Base-by-base conservation (phyloP, 92 coral and sea anemone species). In the Epizoanthus rinbou region DNA sequence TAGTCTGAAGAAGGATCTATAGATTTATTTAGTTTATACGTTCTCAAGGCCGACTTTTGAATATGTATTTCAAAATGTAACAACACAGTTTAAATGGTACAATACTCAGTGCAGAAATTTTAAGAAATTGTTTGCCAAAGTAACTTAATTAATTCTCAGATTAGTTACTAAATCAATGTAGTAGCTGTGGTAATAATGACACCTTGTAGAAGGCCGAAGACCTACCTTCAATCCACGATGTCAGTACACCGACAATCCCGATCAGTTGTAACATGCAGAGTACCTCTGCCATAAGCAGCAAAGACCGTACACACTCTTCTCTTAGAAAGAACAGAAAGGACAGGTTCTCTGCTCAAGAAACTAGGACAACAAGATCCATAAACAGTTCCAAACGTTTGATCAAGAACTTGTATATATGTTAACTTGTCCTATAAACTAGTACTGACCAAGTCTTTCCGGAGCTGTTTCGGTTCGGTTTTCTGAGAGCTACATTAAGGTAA, bases 151-250 rank as follows among this genome's bases (percentile, higher is more conserved):
- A 28, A 0, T 31, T 33, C 4, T 33, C 28, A 28, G 31, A 19
- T 19, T 6, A 28, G 2, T 28, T 67, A 67, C 14, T 23, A 24
- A 65, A 33, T 33, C 8, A 2, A 28, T 18, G 1, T 65, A 2
- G 14, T 28, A 18, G 2, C 31, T 28, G 2, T 28, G 2, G 31
- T 3, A 31, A 28, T 28, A 3, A n/a, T 2, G 16, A 25, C 3
- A 8, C 3, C 19, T 67, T 41, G 28, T 4, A n/a, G 19, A 67
- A 33, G 73, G 17, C 3, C 8, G 22, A 67, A 14, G 8, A 67
- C 73, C 8, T 67, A 67, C 73, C 73, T 14, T 3, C 47, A 67
- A 67, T 67, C 73, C 73, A 15, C 33, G 47, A 41, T 19, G 73
- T 31, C 8, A 67, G 28, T 35, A 13, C 45, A 67, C 6, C 50